These are phyloP conservation scores for Lottia gigantea DNA, from an alignment of 2,888 invertebrate species.

Conservation along the genomic window DNA sequence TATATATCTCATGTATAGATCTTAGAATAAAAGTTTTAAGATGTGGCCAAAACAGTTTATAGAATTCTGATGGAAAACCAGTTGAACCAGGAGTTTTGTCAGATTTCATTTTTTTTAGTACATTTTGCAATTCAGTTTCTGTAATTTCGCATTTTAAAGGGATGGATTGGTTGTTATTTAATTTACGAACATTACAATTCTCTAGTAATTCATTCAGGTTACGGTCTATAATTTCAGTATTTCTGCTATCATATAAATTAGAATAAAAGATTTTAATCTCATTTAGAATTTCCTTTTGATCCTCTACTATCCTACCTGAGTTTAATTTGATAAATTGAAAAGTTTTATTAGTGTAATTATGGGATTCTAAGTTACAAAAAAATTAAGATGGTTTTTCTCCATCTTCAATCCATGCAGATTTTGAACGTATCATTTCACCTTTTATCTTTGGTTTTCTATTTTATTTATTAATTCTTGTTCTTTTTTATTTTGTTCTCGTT, in stretches of 20 bases:
- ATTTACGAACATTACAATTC: not conserved
- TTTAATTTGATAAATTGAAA: not conserved
- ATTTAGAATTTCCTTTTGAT: too few relatives aligned
- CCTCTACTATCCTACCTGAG: not conserved
- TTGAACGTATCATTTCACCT: not conserved
- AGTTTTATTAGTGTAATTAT: not conserved
- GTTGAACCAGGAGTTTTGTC: slow-evolving; percentile 12
- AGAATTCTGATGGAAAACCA: slow-evolving; percentile 14
- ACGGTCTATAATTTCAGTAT: not conserved
- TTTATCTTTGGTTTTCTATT: not conserved
- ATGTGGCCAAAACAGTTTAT: slow-evolving; percentile 16
- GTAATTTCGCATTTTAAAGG: not conserved
- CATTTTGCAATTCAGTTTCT: not conserved
- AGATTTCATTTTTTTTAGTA: slow-evolving; percentile 13
- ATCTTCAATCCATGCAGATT: not conserved
- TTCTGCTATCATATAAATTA: not conserved
- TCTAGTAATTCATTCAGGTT: not conserved
- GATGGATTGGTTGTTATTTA: not conserved
- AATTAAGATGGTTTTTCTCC: not conserved
- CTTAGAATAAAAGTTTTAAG: slow-evolving; percentile 3
- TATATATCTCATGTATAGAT: slow-evolving; percentile 2
- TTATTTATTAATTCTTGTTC: not conserved
- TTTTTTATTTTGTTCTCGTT: not conserved
- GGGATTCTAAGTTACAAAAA: not conserved
- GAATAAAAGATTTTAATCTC: not conserved